phyloP scores from a whole-genome alignment of 2,113 vertebrate genomes.

The Nothobranchius kuhntae region DNA sequence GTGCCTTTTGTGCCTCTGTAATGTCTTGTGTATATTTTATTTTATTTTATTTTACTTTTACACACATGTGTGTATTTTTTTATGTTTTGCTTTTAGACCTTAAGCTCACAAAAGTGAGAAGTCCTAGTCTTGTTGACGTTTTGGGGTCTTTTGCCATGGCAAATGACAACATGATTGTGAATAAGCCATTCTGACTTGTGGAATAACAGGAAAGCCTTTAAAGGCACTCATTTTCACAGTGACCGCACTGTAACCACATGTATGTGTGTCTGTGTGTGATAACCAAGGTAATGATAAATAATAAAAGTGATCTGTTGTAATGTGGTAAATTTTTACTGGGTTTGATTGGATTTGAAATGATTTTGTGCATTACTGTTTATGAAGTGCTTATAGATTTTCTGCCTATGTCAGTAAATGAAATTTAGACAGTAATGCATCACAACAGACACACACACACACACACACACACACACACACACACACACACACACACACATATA shows the following conservation, averaged over 20 bases:
- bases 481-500: too few species aligned
- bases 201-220: slow-evolving; percentile 25
- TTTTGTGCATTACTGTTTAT: slow-evolving; percentile 29
- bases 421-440: too few species aligned
- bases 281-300: slow-evolving; percentile 22
- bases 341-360: slow-evolving; percentile 46
- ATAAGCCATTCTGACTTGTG: slow-evolving; percentile 54
- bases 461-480: too few species aligned
- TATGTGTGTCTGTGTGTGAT: slow-evolving; percentile 43
- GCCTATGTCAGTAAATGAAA: not conserved
- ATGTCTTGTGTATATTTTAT: slow-evolving; percentile 18
- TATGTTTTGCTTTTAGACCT: slow-evolving; percentile 14
- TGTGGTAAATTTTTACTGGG: slow-evolving; percentile 13
- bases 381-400: slow-evolving; percentile 8
- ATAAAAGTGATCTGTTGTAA: slow-evolving; percentile 32
- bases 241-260: slow-evolving; percentile 1
- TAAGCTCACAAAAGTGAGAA: slow-evolving; percentile 25
- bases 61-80: not conserved
- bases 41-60: not conserved
- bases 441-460: too few species aligned
- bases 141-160: slow-evolving; percentile 22
- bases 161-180: slow-evolving; percentile 40
- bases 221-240: slow-evolving; percentile 4
- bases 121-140: slow-evolving; percentile 13
- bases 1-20: slow-evolving; percentile 53